Percentiles rank a stretch among this genome's conserved stretches.
These are phyloP conservation scores for Drepanosiphum platanoidis DNA, from an alignment of 2,888 invertebrate species.

Conservation along the genomic window DNA sequence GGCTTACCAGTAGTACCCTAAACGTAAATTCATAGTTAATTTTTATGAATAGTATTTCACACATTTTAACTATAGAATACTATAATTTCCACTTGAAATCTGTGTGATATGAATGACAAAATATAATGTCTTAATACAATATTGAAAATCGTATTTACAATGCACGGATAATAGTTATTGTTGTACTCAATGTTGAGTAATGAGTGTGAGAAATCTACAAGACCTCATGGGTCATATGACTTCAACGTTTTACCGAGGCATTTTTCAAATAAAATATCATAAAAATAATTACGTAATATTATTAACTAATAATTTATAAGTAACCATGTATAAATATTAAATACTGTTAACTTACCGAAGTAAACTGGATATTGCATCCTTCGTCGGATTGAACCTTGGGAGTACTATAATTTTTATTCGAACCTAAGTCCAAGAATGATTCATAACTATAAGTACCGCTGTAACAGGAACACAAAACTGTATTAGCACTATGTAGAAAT, in stretches of 20 bases:
- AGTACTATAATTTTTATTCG: neutral
- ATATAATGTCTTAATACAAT: neutral
- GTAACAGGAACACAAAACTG: neutral
- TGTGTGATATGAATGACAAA: too few species aligned
- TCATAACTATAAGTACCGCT: conserved; percentile 64
- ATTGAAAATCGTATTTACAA: neutral
- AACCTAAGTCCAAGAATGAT: conserved; percentile 62
- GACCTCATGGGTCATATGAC: too few species aligned
- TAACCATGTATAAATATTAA: conserved; percentile 52
- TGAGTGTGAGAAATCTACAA: neutral
- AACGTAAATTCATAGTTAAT: neutral
- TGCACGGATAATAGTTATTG: neutral
- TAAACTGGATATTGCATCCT: conserved; percentile 82
- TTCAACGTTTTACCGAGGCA: too few species aligned
- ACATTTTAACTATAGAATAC: neutral
- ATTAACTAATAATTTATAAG: too few species aligned
- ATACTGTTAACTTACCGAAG: conserved; percentile 71
- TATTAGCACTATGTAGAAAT: neutral
- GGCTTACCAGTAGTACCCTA: conserved; percentile 81
- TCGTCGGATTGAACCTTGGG: conserved; percentile 73
- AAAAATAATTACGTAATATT: too few species aligned
- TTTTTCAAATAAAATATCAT: too few species aligned
- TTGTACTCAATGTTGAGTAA: neutral
- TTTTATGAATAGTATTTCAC: neutral
- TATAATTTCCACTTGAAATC: neutral